A percentile compares a stretch with the other conserved stretches of the same genome.
Conservation (phyloP, 1,140 invertebrate genomes). For the Drosophila sulfurigaster region DNA sequence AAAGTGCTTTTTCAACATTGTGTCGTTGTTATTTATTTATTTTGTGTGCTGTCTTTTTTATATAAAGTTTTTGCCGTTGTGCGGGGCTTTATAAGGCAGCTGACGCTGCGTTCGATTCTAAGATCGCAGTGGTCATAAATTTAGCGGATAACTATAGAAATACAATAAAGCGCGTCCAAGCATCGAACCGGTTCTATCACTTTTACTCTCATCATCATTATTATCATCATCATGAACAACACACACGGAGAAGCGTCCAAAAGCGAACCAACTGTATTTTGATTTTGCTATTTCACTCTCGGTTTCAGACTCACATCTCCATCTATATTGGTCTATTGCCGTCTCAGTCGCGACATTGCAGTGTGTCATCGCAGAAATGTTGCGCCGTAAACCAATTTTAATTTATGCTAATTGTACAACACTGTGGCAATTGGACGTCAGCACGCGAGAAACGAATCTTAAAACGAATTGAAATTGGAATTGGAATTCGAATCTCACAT, state of each 20-base stretch:
- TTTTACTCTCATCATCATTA: slow-evolving; percentile 76
- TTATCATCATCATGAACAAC: slow-evolving; percentile 48
- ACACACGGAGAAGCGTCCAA: slow-evolving; percentile 20
- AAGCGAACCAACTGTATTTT: slow-evolving; percentile 32
- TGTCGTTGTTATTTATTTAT: slow-evolving; percentile 16
- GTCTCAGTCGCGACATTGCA: slow-evolving; percentile 24
- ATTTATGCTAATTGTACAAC: slow-evolving; percentile 79
- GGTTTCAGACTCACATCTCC: slow-evolving; percentile 12
- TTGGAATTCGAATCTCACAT: slow-evolving; percentile 43
- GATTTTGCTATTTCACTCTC: slow-evolving; percentile 1
- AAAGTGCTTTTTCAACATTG: slow-evolving; percentile 30
- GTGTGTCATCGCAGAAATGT: slow-evolving; percentile 67
- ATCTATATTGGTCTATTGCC: background rate
- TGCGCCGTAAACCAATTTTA: slow-evolving; percentile 79
- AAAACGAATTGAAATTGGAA: slow-evolving; percentile 42
- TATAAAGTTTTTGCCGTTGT: slow-evolving; percentile 25
- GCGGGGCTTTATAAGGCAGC: slow-evolving; percentile 49
- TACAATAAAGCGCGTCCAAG: slow-evolving; percentile 30
- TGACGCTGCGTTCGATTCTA: slow-evolving; percentile 65
- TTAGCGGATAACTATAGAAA: slow-evolving; percentile 76
- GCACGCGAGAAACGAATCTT: slow-evolving; percentile 60
- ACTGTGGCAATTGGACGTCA: slow-evolving; percentile 68
- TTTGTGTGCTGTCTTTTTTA: slow-evolving; percentile 17
- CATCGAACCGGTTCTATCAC: slow-evolving; percentile 72
- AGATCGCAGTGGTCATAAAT: slow-evolving; percentile 68